Conservation (phyloP, 1,140 invertebrate genomes). For the Drosophila pallidifrons region DNA sequence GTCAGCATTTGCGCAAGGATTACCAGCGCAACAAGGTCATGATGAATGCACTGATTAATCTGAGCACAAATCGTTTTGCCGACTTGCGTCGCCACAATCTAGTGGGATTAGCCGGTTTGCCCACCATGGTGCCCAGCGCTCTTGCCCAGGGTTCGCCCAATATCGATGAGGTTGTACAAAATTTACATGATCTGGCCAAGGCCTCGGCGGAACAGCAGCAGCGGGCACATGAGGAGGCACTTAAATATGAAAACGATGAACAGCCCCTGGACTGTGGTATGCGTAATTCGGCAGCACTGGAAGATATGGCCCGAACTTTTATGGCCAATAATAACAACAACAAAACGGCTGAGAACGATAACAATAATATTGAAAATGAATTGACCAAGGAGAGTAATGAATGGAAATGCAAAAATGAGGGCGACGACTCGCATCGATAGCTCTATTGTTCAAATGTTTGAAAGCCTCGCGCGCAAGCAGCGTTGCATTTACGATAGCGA, state of each 20-base stretch:
- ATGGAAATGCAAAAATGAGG: constrained; percentile 70
- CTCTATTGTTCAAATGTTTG: constrained; percentile 1
- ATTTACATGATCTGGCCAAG: constrained; percentile 73
- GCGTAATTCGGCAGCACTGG: constrained; percentile 55
- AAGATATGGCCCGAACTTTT: constrained; percentile 66
- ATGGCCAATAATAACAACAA: constrained; percentile 55
- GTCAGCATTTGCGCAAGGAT: constrained; percentile 84
- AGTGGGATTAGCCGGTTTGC: constrained; percentile 35
- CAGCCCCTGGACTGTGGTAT: constrained; percentile 69
- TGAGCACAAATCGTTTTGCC: constrained; percentile 62
- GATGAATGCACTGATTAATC: constrained; percentile 81
- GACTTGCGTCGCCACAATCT: constrained; percentile 64
- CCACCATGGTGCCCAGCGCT: constrained; percentile 50
- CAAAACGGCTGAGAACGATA: constrained; percentile 45
- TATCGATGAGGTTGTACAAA: constrained; percentile 71
- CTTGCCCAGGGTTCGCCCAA: constrained; percentile 57
- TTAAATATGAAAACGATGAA: constrained; percentile 63
- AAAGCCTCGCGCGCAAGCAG: constrained; percentile 13
- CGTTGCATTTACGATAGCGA: constrained; percentile 43
- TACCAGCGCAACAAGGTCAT: constrained; percentile 84
- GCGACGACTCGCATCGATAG: constrained; percentile 53
- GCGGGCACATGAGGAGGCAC: constrained; percentile 36
- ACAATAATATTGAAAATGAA: constrained; percentile 50
- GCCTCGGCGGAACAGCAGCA: constrained; percentile 63
- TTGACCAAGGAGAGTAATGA: constrained; percentile 58